A percentile compares a stretch with the other conserved stretches of the same genome.
Conservation (phyloP, 2,113 vertebrate species). For the Hippocampus mohnikei region DNA sequence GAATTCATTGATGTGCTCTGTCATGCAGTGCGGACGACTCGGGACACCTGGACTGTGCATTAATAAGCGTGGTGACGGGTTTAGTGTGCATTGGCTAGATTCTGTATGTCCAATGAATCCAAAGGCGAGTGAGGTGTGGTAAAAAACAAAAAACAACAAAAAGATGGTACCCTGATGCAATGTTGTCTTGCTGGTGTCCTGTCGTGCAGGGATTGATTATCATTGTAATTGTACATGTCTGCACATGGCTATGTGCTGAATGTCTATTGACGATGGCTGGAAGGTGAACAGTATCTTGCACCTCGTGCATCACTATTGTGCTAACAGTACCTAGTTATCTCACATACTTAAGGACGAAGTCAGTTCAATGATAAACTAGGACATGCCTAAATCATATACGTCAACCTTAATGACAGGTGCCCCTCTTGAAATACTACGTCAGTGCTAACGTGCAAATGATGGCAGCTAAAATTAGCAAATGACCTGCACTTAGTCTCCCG, state of each 20-base stretch:
- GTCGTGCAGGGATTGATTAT: constrained; percentile 14
- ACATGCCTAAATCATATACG: not conserved
- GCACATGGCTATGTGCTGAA: not conserved
- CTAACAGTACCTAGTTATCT: not conserved
- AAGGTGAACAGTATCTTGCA: not conserved
- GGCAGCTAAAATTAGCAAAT: constrained; percentile 57
- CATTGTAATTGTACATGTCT: constrained; percentile 8
- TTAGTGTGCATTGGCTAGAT: not conserved
- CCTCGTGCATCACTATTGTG: not conserved
- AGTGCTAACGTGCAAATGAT: constrained; percentile 35
- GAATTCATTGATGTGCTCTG: constrained; percentile 43
- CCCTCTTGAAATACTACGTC: not conserved
- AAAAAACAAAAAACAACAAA: not conserved
- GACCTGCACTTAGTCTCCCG: constrained; percentile 44
- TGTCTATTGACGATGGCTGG: not conserved
- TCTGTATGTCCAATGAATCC: not conserved
- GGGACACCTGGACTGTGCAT: constrained; percentile 19
- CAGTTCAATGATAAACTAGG: not conserved
- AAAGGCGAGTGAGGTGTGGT: constrained; percentile 20
- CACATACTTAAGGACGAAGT: too few species aligned
- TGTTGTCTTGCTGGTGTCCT: constrained; percentile 4
- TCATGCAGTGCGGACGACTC: constrained; percentile 26
- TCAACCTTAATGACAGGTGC: not conserved
- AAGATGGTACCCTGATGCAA: not conserved
- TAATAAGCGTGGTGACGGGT: constrained; percentile 15